Evolutionary conservation across 2,888 invertebrate genomes (phyloP), one percentile per base, ranked within the genome.

Genomic region (Periphyllus acericola): DNA sequence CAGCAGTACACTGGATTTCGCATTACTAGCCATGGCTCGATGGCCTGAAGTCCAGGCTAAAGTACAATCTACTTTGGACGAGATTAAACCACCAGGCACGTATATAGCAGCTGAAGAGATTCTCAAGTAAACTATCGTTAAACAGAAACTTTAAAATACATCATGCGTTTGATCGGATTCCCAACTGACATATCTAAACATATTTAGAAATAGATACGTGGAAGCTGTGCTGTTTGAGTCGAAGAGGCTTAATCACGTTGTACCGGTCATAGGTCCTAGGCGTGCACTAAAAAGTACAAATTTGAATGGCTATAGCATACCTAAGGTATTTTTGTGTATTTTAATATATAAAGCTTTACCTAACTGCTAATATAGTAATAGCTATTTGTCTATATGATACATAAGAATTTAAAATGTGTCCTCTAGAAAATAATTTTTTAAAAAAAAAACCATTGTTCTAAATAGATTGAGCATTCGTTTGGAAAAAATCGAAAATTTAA

Each of bases 1-100:
- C 0, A 93, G 94, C 89, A 93, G 92, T 68, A 94, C 94, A 0
- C 91, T 95, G 29, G 94, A 94, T 90, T 93, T 94, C 90, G 92
- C 93, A 0, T 92, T 95, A 80, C 92, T 95, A 90, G 92, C 93
- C 90, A 93, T 95, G 92, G 92, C 94, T 32, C 90, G 93, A 46
- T 92, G 93, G 89, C 93, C 93, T 76, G 93, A 94, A 19, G 91
- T 95, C 5, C 95, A 95, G 91, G 90, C 91, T 3, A 93, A 93
- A 90, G 91, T 94, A 1, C 93, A 93, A 66, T 90, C 83, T 55
- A 76, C 60, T 72, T 32, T 89, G 32, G 89, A 89, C 34, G 76
- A 83, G 8, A 89, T 89, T 29, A 68, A 86, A 68, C 80, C 88
- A 36, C 89, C 86, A 14, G 81, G 82, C 40, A 85, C 88, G 81